phyloP scores from a whole-genome alignment of 2,888 invertebrate species.

The Graphium colonna region DNA sequence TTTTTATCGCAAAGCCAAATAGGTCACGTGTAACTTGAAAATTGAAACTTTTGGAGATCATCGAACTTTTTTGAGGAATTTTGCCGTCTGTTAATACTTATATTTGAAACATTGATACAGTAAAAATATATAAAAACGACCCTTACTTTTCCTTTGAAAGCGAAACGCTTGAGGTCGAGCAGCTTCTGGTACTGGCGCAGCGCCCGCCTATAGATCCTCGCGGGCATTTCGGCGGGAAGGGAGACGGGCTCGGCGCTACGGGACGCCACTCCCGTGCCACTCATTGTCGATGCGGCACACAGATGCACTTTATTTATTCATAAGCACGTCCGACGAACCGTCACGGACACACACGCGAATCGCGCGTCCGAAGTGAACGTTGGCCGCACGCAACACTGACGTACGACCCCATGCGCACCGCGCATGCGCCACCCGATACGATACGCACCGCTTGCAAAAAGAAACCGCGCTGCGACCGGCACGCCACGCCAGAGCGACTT shows the following conservation, averaged over 20 bases:
- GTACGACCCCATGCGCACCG: conserved; percentile 44
- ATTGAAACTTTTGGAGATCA: neutral
- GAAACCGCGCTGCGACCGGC: conserved; percentile 54
- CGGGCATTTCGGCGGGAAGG: conserved; percentile 59
- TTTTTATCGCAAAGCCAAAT: neutral
- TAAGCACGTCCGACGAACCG: conserved; percentile 45
- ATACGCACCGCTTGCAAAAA: conserved; percentile 63
- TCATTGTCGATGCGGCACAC: conserved; percentile 52
- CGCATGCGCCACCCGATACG: conserved; percentile 63
- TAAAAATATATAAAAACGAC: conserved; percentile 5
- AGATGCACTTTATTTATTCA: conserved; percentile 54
- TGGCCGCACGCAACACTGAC: conserved; percentile 69
- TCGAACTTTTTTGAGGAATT: neutral
- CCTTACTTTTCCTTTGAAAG: conserved; percentile 76
- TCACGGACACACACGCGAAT: conserved; percentile 54
- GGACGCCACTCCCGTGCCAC: conserved; percentile 65
- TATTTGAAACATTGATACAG: too few relatives aligned
- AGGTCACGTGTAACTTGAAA: neutral
- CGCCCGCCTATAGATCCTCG: conserved; percentile 79
- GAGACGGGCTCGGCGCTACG: conserved; percentile 50
- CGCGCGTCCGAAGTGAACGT: conserved; percentile 79
- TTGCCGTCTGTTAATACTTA: too few relatives aligned
- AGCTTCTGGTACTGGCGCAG: conserved; percentile 83
- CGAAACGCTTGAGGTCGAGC: conserved; percentile 76
- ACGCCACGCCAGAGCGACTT: conserved; percentile 59